Base-by-base conservation (phyloP, 2,888 invertebrate genomes). In the Sesia apiformis region DNA sequence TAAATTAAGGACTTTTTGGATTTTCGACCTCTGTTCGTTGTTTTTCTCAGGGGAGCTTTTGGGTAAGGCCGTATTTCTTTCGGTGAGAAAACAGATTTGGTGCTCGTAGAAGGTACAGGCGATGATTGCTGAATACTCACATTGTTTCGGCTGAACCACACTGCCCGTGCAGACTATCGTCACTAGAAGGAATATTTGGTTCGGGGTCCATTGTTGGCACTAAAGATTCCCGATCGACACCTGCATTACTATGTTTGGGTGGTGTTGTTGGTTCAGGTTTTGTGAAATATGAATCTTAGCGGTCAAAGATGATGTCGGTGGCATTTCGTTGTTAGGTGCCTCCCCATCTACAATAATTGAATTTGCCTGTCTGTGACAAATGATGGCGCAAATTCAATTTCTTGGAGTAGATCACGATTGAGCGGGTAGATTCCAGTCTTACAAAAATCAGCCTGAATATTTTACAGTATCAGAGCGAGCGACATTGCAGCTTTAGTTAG, bases 31-130 rank as follows among this genome's bases (percentile, higher is more conserved):
- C 56, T 8, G 52, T 56, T 57, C 43, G 50, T 4, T 54, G n/a
- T 5, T 40, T 59, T 61, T 58, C 7, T 58, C 38, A 38, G 59
- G 57, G 62, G 53, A 52, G 60, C 63, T 56, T 65, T 64, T 49
- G 64, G 61, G 3, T 49, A 54, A 4, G 62, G 62, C n/a, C 64
- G 57, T 55, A 65, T n/a, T 54, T 40, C 39, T 55, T 61, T 60
- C 41, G 63, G 60, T 4, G 59, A 57, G 59, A 62, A 63, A 4
- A 59, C 39, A 43, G 46, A 38, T 46, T 42, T 3, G 1, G 3
- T 42, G 4, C 40, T 23, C 2, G 53, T 53, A 3, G 49, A 49
- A 1, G 49, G 49, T 1, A 23, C 2, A 23, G 23, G 23, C n/a
- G n/a, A n/a, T n/a, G n/a, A n/a, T n/a, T 23, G 1, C 23, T 23